Evolutionary conservation across 1,140 invertebrate species (phyloP), one percentile per base, ranked within the genome.

Genomic region (Zaprionus camerounensis): DNA sequence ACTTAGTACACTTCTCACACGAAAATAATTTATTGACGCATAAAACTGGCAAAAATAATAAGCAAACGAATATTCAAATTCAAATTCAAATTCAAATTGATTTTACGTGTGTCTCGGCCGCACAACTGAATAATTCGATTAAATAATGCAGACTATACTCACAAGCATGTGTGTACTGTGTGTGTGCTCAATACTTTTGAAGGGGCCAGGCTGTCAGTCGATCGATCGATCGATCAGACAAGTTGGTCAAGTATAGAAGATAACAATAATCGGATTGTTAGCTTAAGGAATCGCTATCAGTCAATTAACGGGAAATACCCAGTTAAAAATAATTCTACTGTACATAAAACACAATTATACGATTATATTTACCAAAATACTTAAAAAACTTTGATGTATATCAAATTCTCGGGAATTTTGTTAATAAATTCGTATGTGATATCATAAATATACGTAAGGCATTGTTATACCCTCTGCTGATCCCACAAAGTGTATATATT

Each of bases 21-120:
- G 67, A 87, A 80, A 82, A 82, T 82, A 87, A 82, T 86, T 87
- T 80, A 82, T 82, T 82, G 84, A 86, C 73, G 83, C 80, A 80
- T 77, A 80, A 83, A 88, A 70, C 59, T 87, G 68, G 66, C 67
- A 79, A 63, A 87, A 79, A 80, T 86, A 87, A 86, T 86, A 83
- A 81, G 80, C 83, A 80, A 78, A 64, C 49, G 31, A 53, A 53
- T 36, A 53, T 46, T 46, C 44, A 17, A 63, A 63, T 63, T 49
- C 56, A 17, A 63, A 63, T 63, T 49, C 56, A 62, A 81, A 72
- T 34, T 69, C 67, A 34, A 75, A 86, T 86, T 82, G 82, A 87
- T 87, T 82, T 71, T 71, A 66, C 49, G 71, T 61, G 36, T 59
- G 24, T 64, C 34, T 64, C 34, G 15, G 59, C 49, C 1, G 41